Evolutionary conservation across 2,797 vertebrate species (phyloP).

Genomic region (Neoniphon sammara): DNA sequence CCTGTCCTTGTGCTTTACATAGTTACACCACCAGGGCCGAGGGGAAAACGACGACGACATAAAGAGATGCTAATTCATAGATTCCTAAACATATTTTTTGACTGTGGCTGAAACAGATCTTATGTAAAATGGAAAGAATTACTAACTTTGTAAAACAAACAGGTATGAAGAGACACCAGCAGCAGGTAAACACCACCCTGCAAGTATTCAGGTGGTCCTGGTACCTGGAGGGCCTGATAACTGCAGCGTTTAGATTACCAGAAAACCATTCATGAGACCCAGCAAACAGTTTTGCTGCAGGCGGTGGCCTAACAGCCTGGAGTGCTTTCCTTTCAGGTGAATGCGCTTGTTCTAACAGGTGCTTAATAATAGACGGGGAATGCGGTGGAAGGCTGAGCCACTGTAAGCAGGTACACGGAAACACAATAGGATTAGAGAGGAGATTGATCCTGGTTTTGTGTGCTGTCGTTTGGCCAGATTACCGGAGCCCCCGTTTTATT

Average conservation of each 20-base stretch:
- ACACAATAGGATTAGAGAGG: conserved; percentile 78
- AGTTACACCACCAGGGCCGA: conserved; percentile 28
- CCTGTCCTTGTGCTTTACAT: conserved; percentile 20
- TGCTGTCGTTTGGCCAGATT: conserved; percentile 72
- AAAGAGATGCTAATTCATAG: conserved; percentile 32
- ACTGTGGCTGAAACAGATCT: conserved; percentile 45
- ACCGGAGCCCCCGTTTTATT: conserved; percentile 68
- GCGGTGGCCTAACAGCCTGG: conserved; percentile 66
- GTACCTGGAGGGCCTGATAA: conserved; percentile 42
- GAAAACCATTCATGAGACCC: conserved; percentile 63
- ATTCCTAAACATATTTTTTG: conserved; percentile 60
- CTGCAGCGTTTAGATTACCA: conserved; percentile 28
- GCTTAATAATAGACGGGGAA: conserved; percentile 73
- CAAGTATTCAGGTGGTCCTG: conserved; percentile 36
- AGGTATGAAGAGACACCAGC: conserved; percentile 32
- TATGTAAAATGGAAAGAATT: conserved; percentile 22
- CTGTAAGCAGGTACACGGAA: conserved; percentile 75
- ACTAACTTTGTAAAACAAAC: conserved; percentile 34
- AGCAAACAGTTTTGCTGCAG: conserved; percentile 48
- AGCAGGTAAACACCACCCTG: conserved; percentile 14
- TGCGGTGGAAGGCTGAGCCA: conserved; percentile 67
- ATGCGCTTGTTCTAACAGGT: conserved; percentile 77
- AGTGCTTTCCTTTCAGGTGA: conserved; percentile 74
- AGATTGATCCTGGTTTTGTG: conserved; percentile 80
- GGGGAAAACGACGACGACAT: conserved; percentile 1